These are phyloP conservation scores for Atta colombica DNA, from an alignment of 1,140 invertebrate species.

Conservation along the genomic window DNA sequence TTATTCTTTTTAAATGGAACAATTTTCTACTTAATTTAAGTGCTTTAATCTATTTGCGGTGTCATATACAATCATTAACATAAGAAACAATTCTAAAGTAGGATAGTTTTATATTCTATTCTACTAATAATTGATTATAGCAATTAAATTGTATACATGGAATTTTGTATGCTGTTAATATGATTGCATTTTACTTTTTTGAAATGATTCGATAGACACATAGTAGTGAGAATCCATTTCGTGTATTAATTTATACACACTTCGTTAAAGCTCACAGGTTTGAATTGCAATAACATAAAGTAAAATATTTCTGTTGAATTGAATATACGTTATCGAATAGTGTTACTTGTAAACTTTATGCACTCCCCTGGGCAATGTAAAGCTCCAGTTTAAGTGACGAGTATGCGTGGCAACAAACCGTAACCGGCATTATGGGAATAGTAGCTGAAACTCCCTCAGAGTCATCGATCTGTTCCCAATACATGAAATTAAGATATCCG, in stretches of 20 bases:
- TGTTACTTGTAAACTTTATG: slow-evolving; percentile 25
- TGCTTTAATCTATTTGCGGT: slow-evolving; percentile 1
- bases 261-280: neutral
- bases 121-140: no score
- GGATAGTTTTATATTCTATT: neutral
- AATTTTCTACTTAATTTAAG: slow-evolving; percentile 50
- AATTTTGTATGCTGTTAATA: neutral
- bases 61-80: neutral
- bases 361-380: slow-evolving; percentile 43
- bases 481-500: slow-evolving; percentile 73
- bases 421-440: slow-evolving; percentile 64
- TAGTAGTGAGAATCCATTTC: neutral
- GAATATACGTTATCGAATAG: slow-evolving; percentile 46
- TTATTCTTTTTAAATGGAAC: slow-evolving; percentile 45
- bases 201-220: neutral
- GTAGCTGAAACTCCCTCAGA: slow-evolving; percentile 12
- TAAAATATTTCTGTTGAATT: slow-evolving; percentile 40
- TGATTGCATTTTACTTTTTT: neutral
- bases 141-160: neutral
- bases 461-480: slow-evolving; percentile 72
- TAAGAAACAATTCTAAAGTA: neutral
- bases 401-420: slow-evolving; percentile 61
- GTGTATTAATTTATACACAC: slow-evolving; percentile 22
- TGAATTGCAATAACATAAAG: slow-evolving; percentile 10
- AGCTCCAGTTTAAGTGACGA: slow-evolving; percentile 53